Evolutionary conservation across 2,113 vertebrate genomes (phyloP).

Genomic region (Calonectris borealis): DNA sequence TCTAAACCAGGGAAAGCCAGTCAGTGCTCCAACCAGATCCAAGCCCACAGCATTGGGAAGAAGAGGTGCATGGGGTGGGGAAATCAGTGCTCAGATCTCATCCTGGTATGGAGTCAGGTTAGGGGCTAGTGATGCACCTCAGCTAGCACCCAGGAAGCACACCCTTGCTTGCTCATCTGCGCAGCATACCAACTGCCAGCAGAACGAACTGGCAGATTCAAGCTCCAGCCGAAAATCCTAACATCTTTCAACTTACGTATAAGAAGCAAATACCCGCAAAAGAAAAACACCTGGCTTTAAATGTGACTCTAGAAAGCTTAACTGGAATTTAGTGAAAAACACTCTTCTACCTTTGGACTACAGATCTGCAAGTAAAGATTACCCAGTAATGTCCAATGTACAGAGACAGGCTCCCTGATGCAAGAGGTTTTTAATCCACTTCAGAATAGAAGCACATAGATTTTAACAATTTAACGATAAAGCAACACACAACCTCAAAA

Average conservation of each 20-base stretch:
- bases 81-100: background rate
- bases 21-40: background rate
- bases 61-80: background rate
- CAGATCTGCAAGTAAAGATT: background rate
- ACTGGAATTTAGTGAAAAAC: background rate
- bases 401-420: background rate
- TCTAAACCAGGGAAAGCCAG: background rate
- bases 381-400: background rate
- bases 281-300: background rate
- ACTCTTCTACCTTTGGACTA: background rate
- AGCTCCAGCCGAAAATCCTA: background rate
- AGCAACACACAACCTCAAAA: background rate
- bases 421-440: background rate
- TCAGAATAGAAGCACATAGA: background rate
- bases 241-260: fast-evolving
- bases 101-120: background rate
- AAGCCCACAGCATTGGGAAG: background rate
- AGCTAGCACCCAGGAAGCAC: background rate
- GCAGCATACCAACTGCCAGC: fast-evolving
- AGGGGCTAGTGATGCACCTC: background rate
- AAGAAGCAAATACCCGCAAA: background rate
- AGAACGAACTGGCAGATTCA: background rate
- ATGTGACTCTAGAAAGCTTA: background rate
- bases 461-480: background rate
- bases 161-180: background rate